These are phyloP conservation scores for Zootoca vivipara DNA, from an alignment of 2,113 vertebrate genomes.

Conservation along the genomic window DNA sequence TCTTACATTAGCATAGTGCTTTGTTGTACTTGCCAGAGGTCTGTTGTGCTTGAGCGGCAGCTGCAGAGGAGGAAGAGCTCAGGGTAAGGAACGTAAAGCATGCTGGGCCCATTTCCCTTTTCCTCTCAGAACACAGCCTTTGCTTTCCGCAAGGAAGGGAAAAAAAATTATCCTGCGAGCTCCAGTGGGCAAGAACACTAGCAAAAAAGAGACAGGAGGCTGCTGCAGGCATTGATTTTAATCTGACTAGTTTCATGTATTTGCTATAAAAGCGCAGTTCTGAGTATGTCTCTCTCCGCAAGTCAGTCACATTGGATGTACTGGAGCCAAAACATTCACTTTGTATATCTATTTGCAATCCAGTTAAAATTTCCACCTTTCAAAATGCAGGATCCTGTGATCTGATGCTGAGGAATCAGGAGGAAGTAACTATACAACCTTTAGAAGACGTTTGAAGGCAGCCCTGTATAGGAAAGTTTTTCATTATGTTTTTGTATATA, in stretches of 20 bases:
- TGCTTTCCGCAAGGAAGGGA: constrained; percentile 1
- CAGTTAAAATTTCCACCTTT: background rate
- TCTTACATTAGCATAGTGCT: background rate
- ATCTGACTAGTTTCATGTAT: background rate
- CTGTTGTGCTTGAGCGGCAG: background rate
- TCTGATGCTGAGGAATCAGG: background rate
- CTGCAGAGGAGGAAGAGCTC: constrained; percentile 2
- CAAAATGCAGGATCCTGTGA: background rate
- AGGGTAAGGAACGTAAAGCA: background rate
- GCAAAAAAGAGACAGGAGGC: background rate
- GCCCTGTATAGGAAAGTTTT: too few relatives aligned
- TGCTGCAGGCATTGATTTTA: background rate
- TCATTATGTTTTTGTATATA: too few relatives aligned
- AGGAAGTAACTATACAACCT: too few relatives aligned
- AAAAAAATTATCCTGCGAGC: background rate
- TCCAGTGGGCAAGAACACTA: background rate
- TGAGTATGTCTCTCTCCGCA: background rate
- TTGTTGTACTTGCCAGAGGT: background rate
- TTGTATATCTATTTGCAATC: background rate
- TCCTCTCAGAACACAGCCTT: background rate
- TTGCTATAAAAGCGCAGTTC: background rate
- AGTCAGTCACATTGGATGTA: background rate
- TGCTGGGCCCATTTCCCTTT: background rate
- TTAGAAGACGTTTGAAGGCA: too few relatives aligned
- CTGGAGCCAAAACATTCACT: background rate